Evolutionary conservation across 2,797 vertebrate species (phyloP), one percentile per base, ranked within the genome.

Genomic region (Pseudomugil gertrudae): DNA sequence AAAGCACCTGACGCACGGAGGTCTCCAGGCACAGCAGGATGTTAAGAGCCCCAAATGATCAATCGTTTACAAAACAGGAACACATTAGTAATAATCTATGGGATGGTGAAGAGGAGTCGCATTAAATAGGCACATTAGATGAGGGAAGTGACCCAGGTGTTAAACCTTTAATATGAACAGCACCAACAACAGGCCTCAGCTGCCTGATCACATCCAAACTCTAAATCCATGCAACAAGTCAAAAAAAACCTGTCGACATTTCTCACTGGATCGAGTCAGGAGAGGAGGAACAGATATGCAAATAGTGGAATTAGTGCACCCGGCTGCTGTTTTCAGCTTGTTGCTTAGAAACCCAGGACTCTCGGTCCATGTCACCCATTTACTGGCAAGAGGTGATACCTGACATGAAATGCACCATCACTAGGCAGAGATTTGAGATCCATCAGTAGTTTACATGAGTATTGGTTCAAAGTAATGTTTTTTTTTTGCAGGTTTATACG

Each of bases 1-100:
- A 80, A 64, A 83, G 78, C 87, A 87, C 85, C 90, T 90, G 89
- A 91, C 75, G 84, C 84, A 81, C 76, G 24, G 58, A 75, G 84
- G 82, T 84, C 84, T 85, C 81, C 83, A 66, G 58, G 84, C 69
- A 26, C 74, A 58, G 11, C 61, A 23, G 5, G 74, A 82, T 66
- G 64, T 47, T 14, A 38, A 40, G 10, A 60, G 66, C 35, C 45
- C 24, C n/a, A 45, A 64, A 71, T 69, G 77, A 76, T 55, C 76
- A 67, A 67, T 75, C 63, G 17, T 24, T 67, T 29, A 26, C 30
- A 11, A 43, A 68, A 33, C 58, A 57, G 30, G 23, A 40, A 15
- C 47, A 58, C 57, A 40, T 61, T 51, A 11, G 4, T 1, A 29
- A n/a, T 0, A 47, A 30, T 47, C 29, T 2, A 64, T 36, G 4